Base-by-base conservation (phyloP, 2,113 vertebrate genomes). In the Spermophilus dauricus region DNA sequence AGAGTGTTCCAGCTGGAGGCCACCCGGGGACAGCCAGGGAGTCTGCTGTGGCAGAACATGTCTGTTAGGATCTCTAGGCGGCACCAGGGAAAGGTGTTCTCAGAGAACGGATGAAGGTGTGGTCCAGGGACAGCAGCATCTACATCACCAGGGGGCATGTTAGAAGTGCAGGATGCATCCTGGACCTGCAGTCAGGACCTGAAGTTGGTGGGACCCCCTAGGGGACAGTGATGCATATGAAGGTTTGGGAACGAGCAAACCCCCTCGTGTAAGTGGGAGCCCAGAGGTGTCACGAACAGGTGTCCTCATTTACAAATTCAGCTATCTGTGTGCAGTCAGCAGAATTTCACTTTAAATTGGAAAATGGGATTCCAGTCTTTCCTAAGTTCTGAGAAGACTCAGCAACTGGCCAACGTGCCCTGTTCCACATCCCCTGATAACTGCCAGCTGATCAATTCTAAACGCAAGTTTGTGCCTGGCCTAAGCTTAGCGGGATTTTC, bases 11-110 rank as follows among this genome's bases (percentile, higher is more conserved):
- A 7, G 80, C 84, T 80, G 3, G 53, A 83, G 95, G 96, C 65
- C 67, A 86, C 42, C 8, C 30, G 80, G 86, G 94, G 96, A 96
- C 84, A 95, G 97, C 89, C 51, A 5, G 61, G n/a, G 73, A 65
- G n/a, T 16, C 84, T 86, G 80, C 37, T 58, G 82, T 8, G 86
- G 87, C 69, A 42, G 84, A 61, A 73, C 17, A 20, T 4, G 28
- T 26, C 53, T 78, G 61, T 77, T 77, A 45, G 72, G 65, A 39
- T 92, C 53, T 87, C 61, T 26, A 58, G 96, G 91, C 65, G 65
- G 67, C 90, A 85, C 34, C 26, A 37, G 26, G 77, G 82, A 53
- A 39, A 93, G 83, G 76, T 39, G 26, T 84, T 61, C 76, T 39
- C 51, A 39, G 45, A 45, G 45, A 45, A 45, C 45, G 8, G 45